Evolutionary conservation across 2,113 vertebrate genomes (phyloP).

Genomic region (Melanerpes formicivorus): DNA sequence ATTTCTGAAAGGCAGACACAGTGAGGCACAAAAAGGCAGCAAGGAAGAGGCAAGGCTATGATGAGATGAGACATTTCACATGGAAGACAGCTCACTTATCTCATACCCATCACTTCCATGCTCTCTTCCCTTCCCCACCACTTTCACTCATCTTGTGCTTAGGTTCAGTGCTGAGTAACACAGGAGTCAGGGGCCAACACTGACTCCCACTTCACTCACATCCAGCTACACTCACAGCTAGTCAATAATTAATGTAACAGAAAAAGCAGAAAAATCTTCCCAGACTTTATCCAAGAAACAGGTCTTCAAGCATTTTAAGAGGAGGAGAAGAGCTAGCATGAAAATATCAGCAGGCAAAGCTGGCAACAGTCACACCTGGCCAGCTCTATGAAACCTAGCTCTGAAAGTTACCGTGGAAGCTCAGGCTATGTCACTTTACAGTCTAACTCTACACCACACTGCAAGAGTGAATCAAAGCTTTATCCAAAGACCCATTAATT

Average conservation of each 20-base stretch:
- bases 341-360: neutral
- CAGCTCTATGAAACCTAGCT: neutral
- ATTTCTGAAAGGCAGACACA: neutral
- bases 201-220: neutral
- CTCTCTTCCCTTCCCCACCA: neutral
- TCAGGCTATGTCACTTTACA: neutral
- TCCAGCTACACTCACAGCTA: neutral
- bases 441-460: neutral
- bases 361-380: neutral
- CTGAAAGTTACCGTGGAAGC: neutral
- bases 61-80: neutral
- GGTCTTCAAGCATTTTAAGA: neutral
- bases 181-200: neutral
- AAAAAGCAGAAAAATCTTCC: neutral
- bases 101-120: neutral
- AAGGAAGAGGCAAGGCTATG: neutral
- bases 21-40: neutral
- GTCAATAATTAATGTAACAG: neutral
- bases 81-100: neutral
- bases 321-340: neutral
- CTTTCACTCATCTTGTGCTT: neutral
- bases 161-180: neutral
- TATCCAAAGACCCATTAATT: neutral
- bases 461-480: neutral
- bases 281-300: neutral